Evolutionary conservation across 2,797 vertebrate genomes (phyloP).

Genomic region (Thripadectes ignobilis): DNA sequence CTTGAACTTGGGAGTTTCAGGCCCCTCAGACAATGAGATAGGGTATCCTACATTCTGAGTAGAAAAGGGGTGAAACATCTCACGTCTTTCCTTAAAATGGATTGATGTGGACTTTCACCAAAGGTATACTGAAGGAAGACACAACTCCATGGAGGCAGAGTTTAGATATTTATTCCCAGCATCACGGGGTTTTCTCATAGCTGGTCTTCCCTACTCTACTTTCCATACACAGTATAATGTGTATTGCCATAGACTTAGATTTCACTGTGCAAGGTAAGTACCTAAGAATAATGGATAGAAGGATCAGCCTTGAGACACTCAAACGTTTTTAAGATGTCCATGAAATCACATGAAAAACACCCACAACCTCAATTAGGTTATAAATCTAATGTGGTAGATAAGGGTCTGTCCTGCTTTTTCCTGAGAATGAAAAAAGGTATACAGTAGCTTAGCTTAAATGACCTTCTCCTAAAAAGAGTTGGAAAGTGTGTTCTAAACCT

Average conservation of each 20-base stretch:
- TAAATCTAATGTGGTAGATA: background rate
- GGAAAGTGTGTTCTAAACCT: background rate
- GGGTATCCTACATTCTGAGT: fast-evolving
- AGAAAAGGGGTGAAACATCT: background rate
- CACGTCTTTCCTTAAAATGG: background rate
- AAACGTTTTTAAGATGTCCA: background rate
- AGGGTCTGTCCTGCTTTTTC: background rate
- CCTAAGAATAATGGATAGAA: background rate
- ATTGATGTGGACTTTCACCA: background rate
- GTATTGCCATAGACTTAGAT: background rate
- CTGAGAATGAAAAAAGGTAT: background rate
- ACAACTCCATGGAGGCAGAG: fast-evolving
- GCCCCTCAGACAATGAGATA: background rate
- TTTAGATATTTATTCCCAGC: background rate
- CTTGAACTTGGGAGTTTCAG: background rate
- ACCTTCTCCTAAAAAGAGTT: background rate
- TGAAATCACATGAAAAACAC: background rate
- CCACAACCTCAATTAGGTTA: background rate
- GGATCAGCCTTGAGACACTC: background rate
- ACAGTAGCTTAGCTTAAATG: background rate
- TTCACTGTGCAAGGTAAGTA: background rate
- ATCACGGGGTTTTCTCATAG: background rate
- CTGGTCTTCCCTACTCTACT: background rate
- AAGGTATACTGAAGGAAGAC: background rate
- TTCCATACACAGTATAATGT: background rate